A percentile compares a stretch with the other conserved stretches of the same genome.
Evolutionary conservation across 2,888 invertebrate genomes (phyloP).

Genomic region (Eumacrocentrus americanus): DNA sequence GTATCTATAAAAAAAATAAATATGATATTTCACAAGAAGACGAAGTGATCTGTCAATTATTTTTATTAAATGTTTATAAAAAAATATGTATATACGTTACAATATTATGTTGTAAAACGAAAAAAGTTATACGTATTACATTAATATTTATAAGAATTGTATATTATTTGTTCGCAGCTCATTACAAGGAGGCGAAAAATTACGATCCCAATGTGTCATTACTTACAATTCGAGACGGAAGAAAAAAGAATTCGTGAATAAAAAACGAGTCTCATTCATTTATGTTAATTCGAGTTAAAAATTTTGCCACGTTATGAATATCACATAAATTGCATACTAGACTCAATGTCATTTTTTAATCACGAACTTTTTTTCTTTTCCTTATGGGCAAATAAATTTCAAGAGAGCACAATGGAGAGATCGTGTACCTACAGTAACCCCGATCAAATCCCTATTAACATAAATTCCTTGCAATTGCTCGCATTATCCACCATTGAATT

Average conservation of each 20-base stretch:
- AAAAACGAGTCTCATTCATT: background rate
- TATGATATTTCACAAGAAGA: conserved; percentile 42
- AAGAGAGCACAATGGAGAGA: background rate
- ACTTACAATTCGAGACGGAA: conserved; percentile 8
- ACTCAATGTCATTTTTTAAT: background rate
- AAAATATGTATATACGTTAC: conserved; percentile 61
- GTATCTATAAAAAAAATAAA: conserved; percentile 41
- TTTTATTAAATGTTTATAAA: conserved; percentile 60
- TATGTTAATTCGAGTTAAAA: background rate
- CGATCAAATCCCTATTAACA: background rate
- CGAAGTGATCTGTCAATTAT: conserved; percentile 38
- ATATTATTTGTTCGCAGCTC: conserved; percentile 12
- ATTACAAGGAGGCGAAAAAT: background rate
- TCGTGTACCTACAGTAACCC: background rate
- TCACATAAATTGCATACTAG: background rate
- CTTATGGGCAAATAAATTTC: background rate
- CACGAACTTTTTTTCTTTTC: too few species aligned
- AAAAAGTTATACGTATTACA: conserved; percentile 41
- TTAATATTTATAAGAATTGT: conserved; percentile 16
- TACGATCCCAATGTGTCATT: background rate
- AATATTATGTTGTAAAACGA: conserved; percentile 54
- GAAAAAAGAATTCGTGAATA: background rate
- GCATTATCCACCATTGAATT: background rate
- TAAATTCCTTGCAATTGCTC: background rate
- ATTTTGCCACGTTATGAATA: background rate